Conservation (phyloP, 2,888 invertebrate genomes). For the Operophtera brumata region DNA sequence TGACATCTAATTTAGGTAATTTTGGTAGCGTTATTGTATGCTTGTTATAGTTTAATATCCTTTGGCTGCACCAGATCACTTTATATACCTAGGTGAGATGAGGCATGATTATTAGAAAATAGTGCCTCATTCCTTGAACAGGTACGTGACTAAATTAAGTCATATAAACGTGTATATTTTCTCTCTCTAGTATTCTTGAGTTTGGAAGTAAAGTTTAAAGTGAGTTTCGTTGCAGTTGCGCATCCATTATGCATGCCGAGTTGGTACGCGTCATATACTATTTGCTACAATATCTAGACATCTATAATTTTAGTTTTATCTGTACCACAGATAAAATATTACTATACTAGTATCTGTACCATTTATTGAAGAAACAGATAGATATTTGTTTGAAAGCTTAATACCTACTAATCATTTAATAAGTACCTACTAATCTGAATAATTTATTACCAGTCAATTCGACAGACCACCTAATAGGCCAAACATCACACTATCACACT, state of each 20-base stretch:
- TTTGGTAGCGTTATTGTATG: too few relatives aligned
- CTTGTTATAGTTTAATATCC: too few relatives aligned
- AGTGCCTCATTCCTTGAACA: background rate
- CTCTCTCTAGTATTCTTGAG: constrained; percentile 9
- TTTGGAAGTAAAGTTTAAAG: constrained; percentile 19
- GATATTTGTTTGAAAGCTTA: too few relatives aligned
- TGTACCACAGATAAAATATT: too few relatives aligned
- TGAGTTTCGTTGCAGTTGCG: constrained; percentile 11
- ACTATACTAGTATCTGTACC: too few relatives aligned
- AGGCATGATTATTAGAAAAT: constrained; percentile 1
- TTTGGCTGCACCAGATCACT: background rate
- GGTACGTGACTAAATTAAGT: constrained; percentile 11
- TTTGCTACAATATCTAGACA: background rate
- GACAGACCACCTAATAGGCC: background rate
- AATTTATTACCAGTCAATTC: too few relatives aligned
- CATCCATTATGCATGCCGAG: constrained; percentile 9
- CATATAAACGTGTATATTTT: constrained; percentile 9
- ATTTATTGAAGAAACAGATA: too few relatives aligned
- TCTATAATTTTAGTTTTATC: background rate
- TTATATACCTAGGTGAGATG: background rate
- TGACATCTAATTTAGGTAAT: too few relatives aligned
- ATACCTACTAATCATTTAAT: too few relatives aligned
- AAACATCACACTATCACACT: too few relatives aligned
- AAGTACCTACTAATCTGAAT: too few relatives aligned
- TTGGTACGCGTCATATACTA: background rate